Evolutionary conservation across 2,113 vertebrate genomes (phyloP).

Genomic region (Sinocyclocheilus grahami): DNA sequence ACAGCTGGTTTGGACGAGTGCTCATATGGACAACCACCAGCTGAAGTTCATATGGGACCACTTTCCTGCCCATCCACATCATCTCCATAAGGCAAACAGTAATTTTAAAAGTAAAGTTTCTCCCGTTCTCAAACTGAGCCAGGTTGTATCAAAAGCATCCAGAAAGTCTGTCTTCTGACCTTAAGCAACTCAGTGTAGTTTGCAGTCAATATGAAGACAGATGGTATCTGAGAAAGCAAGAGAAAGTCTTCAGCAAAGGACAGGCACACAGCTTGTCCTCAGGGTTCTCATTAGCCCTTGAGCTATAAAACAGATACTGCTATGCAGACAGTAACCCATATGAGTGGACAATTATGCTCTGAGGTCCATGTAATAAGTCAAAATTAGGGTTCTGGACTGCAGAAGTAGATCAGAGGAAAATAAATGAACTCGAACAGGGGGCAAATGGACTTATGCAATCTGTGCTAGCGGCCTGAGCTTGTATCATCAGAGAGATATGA

Average conservation of each 20-base stretch:
- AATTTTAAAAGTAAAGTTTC: background rate
- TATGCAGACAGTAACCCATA: background rate
- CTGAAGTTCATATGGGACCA: background rate
- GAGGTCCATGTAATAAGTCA: slow-evolving; percentile 19
- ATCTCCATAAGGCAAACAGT: background rate
- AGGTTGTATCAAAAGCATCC: background rate
- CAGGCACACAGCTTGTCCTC: background rate
- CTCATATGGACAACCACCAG: background rate
- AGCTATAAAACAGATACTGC: background rate
- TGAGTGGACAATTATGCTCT: background rate
- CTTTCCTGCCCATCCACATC: background rate
- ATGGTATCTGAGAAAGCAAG: slow-evolving; percentile 9
- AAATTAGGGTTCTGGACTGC: background rate
- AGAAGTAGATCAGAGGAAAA: slow-evolving; percentile 4
- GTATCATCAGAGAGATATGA: background rate
- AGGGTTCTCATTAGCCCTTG: slow-evolving; percentile 21
- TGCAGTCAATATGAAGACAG: slow-evolving; percentile 27
- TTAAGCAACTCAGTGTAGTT: background rate
- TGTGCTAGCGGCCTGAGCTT: background rate
- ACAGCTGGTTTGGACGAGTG: background rate
- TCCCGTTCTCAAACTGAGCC: background rate
- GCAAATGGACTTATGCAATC: background rate
- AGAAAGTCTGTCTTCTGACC: background rate
- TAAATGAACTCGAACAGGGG: background rate
- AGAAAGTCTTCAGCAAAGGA: background rate